Evolutionary conservation across 2,797 vertebrate genomes (phyloP).

Genomic region (Sebastes trivittatus): DNA sequence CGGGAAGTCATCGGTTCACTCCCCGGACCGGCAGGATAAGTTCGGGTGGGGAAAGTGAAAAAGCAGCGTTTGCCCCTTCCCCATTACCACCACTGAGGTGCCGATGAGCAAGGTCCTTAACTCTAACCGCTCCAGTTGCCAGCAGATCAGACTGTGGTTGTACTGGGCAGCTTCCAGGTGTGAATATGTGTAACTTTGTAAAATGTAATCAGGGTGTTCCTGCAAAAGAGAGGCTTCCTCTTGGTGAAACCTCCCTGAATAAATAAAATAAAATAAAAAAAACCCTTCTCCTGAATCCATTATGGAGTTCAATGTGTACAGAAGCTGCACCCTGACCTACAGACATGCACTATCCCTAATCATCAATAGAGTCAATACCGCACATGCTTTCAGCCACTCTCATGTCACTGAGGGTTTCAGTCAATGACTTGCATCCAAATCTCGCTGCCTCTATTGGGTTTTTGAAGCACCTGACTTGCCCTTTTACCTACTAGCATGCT

Average conservation of each 20-base stretch:
- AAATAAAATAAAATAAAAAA: not conserved
- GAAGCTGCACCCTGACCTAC: not conserved
- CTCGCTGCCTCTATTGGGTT: not conserved
- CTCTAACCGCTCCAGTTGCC: rapidly evolving
- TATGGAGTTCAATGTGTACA: not conserved
- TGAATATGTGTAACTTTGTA: too few species aligned
- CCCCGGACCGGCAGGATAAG: too few species aligned
- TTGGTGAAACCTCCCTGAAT: not conserved
- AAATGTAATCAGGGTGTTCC: too few species aligned
- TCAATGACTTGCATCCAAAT: not conserved
- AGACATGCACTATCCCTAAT: not conserved
- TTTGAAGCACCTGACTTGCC: not conserved
- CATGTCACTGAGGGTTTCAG: not conserved
- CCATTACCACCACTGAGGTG: too few species aligned
- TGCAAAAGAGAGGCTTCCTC: not conserved
- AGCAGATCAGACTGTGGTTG: too few species aligned
- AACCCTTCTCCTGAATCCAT: not conserved
- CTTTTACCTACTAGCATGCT: not conserved
- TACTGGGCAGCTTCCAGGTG: too few species aligned
- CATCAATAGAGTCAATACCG: slow-evolving; percentile 6
- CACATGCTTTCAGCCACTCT: not conserved
- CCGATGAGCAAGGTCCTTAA: too few species aligned
- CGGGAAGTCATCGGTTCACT: too few species aligned
- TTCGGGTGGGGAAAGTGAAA: too few species aligned
- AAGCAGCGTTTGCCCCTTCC: too few species aligned